Evolutionary conservation across 2,888 invertebrate species (phyloP), one percentile per base, ranked within the genome.

Genomic region (Hypena proboscidalis): DNA sequence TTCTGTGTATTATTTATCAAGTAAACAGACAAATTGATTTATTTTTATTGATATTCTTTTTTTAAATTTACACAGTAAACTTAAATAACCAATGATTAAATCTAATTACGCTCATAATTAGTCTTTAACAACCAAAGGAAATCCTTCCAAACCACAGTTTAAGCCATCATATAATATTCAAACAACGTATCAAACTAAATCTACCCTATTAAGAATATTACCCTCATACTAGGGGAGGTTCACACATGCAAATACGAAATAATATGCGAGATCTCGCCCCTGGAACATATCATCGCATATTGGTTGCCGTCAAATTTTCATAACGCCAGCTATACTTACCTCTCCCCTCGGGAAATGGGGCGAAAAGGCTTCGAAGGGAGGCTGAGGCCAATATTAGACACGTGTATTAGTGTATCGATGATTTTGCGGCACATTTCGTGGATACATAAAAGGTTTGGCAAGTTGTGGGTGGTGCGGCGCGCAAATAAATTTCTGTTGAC

Each of bases 301-400:
- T 70, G 85, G 77, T 56, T 65, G 65, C 56, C 73, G 85, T 85
- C 84, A 86, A 81, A 88, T 84, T 89, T 89, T 89, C 85, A 90
- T 86, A 85, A 77, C 58, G 48, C 44, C 47, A 45, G 50, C 80
- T 60, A 65, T 65, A 33, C 59, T 47, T 52, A 47, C 46, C 10
- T 47, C 68, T 65, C 62, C 78, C 81, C 79, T 51, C 68, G 86
- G 86, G 85, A 87, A 83, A 84, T 85, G 80, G 75, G 75, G 62
- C 51, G 66, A 73, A 70, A 63, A 73, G 56, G 50, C 54, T 57
- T 65, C 37, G 33, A 55, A 58, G 58, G 65, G 58, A 53, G 36
- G 48, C 30, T 29, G n/a, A n/a, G 71, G 60, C 53, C 45, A 46
- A 67, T 72, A 73, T 69, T 55, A 63, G 55, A 67, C 58, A 49